These are phyloP conservation scores for Misgurnus mizolepis DNA, from an alignment of 2,113 vertebrate genomes.

Conservation along the genomic window DNA sequence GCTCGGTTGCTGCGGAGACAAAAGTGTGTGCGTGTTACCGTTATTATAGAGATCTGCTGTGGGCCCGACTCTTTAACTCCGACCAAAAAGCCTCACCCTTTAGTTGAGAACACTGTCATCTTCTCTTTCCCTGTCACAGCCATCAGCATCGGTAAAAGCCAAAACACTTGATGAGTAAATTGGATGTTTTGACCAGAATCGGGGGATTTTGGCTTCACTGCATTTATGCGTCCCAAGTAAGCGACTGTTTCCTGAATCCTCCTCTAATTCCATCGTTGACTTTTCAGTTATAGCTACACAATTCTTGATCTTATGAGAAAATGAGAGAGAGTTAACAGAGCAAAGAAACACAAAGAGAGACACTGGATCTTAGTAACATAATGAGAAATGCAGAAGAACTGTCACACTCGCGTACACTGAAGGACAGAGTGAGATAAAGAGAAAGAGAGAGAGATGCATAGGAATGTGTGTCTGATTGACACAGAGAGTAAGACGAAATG, in stretches of 20 bases:
- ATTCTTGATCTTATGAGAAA: background rate
- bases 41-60: background rate
- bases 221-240: slow-evolving; percentile 18
- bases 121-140: slow-evolving; percentile 28
- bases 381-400: background rate
- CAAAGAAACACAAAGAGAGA: slow-evolving; percentile 22
- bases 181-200: slow-evolving; percentile 34
- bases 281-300: slow-evolving; percentile 19
- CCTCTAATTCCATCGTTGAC: slow-evolving; percentile 28
- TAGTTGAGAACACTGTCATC: slow-evolving; percentile 19
- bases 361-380: background rate
- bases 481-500: background rate
- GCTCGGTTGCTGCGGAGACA: background rate
- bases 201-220: slow-evolving; percentile 27
- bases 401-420: background rate
- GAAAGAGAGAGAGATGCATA: slow-evolving; percentile 20
- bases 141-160: background rate
- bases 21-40: background rate
- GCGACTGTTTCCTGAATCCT: slow-evolving; percentile 37
- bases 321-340: slow-evolving; percentile 26
- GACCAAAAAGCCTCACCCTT: slow-evolving; percentile 16
- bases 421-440: background rate
- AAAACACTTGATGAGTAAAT: slow-evolving; percentile 39
- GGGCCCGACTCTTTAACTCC: slow-evolving; percentile 12
- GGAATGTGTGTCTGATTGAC: slow-evolving; percentile 9